Conservation (phyloP, 2,113 vertebrate genomes). For the Thalassarche chlororhynchos region DNA sequence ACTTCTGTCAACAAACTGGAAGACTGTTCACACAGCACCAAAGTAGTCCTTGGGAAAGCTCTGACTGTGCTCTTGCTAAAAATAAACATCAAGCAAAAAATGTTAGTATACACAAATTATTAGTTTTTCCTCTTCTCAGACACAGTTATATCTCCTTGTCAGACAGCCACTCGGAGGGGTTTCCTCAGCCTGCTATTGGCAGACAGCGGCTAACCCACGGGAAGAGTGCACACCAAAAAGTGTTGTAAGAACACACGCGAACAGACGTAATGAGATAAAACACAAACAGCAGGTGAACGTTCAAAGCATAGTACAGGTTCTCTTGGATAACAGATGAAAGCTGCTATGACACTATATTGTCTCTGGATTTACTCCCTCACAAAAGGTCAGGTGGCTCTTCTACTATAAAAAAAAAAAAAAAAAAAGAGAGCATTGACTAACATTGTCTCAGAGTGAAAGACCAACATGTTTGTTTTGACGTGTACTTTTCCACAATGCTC, state of each 20-base stretch:
- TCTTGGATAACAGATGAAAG: neutral
- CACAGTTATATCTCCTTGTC: neutral
- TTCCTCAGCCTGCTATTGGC: neutral
- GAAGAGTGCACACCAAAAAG: rapidly evolving
- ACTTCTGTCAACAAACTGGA: neutral
- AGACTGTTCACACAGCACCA: neutral
- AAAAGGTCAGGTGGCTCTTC: neutral
- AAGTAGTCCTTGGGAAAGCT: slow-evolving; percentile 23
- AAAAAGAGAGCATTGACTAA: neutral
- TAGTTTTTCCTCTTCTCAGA: neutral
- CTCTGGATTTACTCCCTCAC: neutral
- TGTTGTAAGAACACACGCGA: neutral
- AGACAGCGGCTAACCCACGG: neutral
- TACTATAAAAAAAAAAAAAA: neutral
- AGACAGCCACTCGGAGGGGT: neutral
- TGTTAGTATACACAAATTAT: neutral
- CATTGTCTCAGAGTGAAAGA: neutral
- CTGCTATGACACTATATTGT: neutral
- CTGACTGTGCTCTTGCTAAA: slow-evolving; percentile 17
- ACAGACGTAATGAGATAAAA: neutral
- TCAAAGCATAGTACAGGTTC: neutral
- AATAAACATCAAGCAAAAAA: slow-evolving; percentile 15
- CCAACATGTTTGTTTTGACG: neutral
- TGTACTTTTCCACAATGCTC: neutral
- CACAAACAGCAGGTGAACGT: neutral